These are phyloP conservation scores for Yponomeuta cagnagella DNA, from an alignment of 2,888 invertebrate genomes.

Conservation along the genomic window DNA sequence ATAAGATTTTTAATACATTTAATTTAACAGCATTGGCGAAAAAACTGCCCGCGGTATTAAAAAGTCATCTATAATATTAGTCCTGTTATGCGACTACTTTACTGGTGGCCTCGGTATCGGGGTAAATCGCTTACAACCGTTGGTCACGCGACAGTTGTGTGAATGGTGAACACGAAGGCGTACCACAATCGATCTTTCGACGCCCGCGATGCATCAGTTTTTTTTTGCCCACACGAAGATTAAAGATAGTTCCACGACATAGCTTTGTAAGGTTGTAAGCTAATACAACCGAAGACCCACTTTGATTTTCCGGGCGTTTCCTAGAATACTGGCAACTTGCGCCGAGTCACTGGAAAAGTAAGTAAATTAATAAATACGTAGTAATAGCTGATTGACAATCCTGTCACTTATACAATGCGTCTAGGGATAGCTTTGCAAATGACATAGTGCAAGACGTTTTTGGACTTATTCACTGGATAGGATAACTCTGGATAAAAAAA, in stretches of 20 bases:
- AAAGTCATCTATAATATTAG: constrained; percentile 1
- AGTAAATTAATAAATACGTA: no score
- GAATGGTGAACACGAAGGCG: background rate
- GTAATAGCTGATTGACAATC: no score
- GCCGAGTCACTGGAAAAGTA: no score
- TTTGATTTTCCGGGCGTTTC: no score
- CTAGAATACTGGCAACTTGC: no score
- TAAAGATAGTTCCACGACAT: background rate
- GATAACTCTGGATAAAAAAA: no score
- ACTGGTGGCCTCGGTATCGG: background rate
- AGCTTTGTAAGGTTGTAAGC: no score
- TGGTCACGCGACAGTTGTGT: background rate
- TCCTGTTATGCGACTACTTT: background rate
- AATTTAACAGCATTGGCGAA: background rate
- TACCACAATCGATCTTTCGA: background rate
- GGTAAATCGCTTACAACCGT: background rate
- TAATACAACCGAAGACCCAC: no score
- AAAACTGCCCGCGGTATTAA: background rate
- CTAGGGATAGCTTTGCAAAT: no score
- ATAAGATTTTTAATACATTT: background rate
- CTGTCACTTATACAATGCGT: no score
- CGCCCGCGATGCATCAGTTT: background rate
- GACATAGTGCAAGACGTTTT: no score
- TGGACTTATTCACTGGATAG: no score
- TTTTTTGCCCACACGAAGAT: background rate